Evolutionary conservation across 2,113 vertebrate species (phyloP).

Genomic region (Gasterosteus nipponicus): DNA sequence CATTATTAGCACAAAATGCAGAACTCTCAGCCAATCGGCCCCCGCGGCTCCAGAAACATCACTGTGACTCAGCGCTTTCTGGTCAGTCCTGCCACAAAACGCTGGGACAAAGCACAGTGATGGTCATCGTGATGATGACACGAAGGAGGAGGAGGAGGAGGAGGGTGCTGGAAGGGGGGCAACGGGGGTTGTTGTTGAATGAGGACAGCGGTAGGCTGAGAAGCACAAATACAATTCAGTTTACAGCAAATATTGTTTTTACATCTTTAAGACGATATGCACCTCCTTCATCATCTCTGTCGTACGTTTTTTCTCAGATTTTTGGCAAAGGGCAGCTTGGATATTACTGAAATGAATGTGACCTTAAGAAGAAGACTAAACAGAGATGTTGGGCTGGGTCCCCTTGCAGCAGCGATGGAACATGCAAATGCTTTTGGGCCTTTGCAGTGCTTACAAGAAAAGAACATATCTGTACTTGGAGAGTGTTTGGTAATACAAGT

Average conservation of each 20-base stretch:
- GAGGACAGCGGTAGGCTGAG: constrained; percentile 2
- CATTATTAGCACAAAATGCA: constrained; percentile 32
- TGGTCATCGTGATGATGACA: constrained; percentile 37
- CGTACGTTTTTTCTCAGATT: constrained; percentile 3
- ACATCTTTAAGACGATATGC: neutral
- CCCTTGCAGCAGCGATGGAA: constrained; percentile 2
- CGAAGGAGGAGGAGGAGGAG: constrained; percentile 13
- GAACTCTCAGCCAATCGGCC: constrained; percentile 7
- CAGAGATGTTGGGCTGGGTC: neutral
- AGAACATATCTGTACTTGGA: constrained; percentile 2
- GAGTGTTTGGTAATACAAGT: constrained; percentile 22
- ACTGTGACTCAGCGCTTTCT: constrained; percentile 53
- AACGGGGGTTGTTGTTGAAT: neutral
- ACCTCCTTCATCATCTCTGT: constrained; percentile 23
- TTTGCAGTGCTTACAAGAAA: constrained; percentile 9
- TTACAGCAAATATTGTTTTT: constrained; percentile 5
- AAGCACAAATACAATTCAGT: constrained; percentile 10
- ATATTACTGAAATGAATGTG: constrained; percentile 8
- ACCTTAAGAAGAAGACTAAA: constrained; percentile 7
- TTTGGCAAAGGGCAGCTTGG: neutral
- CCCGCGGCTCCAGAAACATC: constrained; percentile 35
- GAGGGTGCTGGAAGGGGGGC: neutral
- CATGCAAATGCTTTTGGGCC: neutral
- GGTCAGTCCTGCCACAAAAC: constrained; percentile 41
- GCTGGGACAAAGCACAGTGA: constrained; percentile 35